Base-by-base conservation (phyloP, 2,888 invertebrate genomes). In the Drosophila anomelani region DNA sequence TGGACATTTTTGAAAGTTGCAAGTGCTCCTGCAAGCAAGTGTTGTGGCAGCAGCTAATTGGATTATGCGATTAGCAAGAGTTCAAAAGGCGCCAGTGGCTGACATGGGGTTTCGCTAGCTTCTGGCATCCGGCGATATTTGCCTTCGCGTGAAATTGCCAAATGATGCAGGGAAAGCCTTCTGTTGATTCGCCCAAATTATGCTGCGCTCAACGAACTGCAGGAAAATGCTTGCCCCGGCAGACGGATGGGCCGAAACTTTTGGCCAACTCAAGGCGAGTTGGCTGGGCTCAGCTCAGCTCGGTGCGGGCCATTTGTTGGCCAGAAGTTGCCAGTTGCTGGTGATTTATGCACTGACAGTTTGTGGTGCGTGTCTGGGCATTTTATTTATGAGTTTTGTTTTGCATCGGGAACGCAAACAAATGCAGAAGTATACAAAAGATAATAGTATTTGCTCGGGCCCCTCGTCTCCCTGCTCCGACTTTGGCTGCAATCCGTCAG, bases 321-420 rank as follows among this genome's bases (percentile, higher is more conserved):
- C 34, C 63, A 70, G 62, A 64, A 57, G 75, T 72, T 71, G 73
- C 68, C 62, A 78, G 73, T 73, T 73, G 68, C 53, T 74, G 81
- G 63, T 83, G 86, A 83, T 86, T 86, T 86, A 83, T 83, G 80
- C 61, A 77, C 79, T 80, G 76, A 61, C 78, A 84, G 76, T 72
- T 81, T 75, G 72, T 73, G 76, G 73, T 79, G 76, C 84, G 78
- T 84, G 86, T 79, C 71, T 77, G 46, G 58, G 75, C 47, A 55
- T 74, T 76, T 82, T 85, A 85, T 83, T 80, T 83, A 85, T 79
- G 85, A 77, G 66, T 75, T 69, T 69, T 80, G 67, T 67, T 76
- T 68, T 51, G 46, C 60, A 49, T 51, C 26, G 49, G 34, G 49
- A 60, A 29, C 53, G 61, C 41, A 73, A 60, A 63, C 60, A 59